phyloP scores from a whole-genome alignment of 2,113 vertebrate species.

The Esox niger region DNA sequence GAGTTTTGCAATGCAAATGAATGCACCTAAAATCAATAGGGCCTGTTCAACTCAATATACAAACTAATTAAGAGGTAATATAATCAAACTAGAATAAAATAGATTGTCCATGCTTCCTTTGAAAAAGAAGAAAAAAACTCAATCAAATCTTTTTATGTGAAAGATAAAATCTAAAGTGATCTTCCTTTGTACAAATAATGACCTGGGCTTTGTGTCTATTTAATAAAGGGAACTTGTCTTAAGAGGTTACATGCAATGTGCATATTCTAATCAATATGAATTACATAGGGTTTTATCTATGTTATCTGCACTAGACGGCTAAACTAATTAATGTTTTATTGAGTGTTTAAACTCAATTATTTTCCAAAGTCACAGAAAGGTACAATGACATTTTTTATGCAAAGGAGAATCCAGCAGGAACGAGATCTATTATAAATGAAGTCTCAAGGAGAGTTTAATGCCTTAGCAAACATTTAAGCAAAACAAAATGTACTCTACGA shows the following conservation, averaged over 20 bases:
- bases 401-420: conserved; percentile 5
- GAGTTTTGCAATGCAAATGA: conserved; percentile 82
- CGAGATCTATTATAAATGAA: conserved; percentile 41
- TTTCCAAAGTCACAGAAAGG: conserved; percentile 78
- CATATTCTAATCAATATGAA: conserved; percentile 86
- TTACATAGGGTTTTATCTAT: conserved; percentile 83
- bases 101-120: conserved; percentile 70
- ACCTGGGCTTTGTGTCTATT: conserved; percentile 78
- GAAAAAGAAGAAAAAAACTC: conserved; percentile 77
- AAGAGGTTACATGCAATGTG: conserved; percentile 80
- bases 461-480: conserved; percentile 1
- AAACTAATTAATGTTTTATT: conserved; percentile 84
- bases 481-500: conserved; percentile 22
- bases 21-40: conserved; percentile 78
- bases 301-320: conserved; percentile 80
- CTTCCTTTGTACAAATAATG: conserved; percentile 80
- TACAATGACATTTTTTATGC: conserved; percentile 71
- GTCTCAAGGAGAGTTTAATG: conserved; percentile 26
- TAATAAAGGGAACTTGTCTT: conserved; percentile 83
- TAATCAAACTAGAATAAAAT: conserved; percentile 79
- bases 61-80: conserved; percentile 84
- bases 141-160: conserved; percentile 84
- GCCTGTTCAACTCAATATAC: conserved; percentile 81
- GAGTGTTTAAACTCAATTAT: conserved; percentile 85
- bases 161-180: conserved; percentile 82